Percentiles rank a stretch among this genome's conserved stretches.
Evolutionary conservation across 2,888 invertebrate genomes (phyloP).

Genomic region (Papilio protenor): DNA sequence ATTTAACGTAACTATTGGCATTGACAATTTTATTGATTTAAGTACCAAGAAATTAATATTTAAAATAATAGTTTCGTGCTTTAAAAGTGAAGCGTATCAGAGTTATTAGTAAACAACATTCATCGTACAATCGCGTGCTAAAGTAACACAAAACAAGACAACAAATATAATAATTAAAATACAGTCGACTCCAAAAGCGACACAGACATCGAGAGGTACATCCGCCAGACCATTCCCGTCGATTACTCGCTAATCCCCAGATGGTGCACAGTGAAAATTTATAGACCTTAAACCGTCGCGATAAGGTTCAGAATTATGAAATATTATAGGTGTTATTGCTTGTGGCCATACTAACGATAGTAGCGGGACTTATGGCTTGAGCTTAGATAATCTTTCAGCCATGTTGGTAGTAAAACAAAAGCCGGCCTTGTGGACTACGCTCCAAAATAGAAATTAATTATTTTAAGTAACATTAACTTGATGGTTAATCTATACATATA

Average conservation of each 20-base stretch:
- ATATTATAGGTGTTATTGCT: slow-evolving; percentile 43
- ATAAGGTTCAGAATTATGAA: slow-evolving; percentile 22
- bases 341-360: slow-evolving; percentile 45
- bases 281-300: neutral
- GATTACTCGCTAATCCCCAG: slow-evolving; percentile 52
- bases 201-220: slow-evolving; percentile 33
- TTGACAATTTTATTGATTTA: neutral
- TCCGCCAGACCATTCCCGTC: slow-evolving; percentile 43
- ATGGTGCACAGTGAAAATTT: slow-evolving; percentile 43
- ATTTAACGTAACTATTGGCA: too few relatives aligned
- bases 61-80: neutral
- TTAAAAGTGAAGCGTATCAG: neutral
- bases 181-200: slow-evolving; percentile 20
- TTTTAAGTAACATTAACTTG: neutral
- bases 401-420: slow-evolving; percentile 46
- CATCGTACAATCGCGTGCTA: neutral
- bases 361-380: slow-evolving; percentile 55
- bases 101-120: neutral
- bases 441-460: slow-evolving; percentile 27
- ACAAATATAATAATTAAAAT: slow-evolving; percentile 22
- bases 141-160: slow-evolving; percentile 13
- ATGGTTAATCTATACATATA: too few relatives aligned
- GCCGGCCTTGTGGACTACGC: slow-evolving; percentile 40
- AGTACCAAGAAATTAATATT: neutral
- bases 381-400: slow-evolving; percentile 62